Evolutionary conservation across 1,140 invertebrate genomes (phyloP).

Genomic region (Hyles euphorbiae): DNA sequence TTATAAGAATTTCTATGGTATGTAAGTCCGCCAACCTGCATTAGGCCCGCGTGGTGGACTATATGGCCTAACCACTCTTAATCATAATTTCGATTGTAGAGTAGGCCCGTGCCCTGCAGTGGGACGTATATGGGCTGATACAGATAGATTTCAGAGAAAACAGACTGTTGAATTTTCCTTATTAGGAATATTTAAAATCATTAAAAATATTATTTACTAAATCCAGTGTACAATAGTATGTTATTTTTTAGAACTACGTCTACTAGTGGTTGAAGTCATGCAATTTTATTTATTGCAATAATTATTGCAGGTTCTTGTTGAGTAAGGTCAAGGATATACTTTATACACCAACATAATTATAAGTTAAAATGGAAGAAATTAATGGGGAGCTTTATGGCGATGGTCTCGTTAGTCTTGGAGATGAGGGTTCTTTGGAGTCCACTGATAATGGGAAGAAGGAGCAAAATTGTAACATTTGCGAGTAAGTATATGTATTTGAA

Average conservation of each 20-base stretch:
- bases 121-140: too few relatives aligned
- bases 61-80: neutral
- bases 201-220: too few relatives aligned
- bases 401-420: constrained; percentile 68
- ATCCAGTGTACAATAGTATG: too few relatives aligned
- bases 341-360: constrained; percentile 67
- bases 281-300: neutral
- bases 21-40: too few relatives aligned
- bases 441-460: constrained; percentile 70
- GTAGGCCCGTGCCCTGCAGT: too few relatives aligned
- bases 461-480: constrained; percentile 75
- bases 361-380: constrained; percentile 74
- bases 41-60: too few relatives aligned
- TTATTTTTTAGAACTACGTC: too few relatives aligned
- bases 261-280: neutral
- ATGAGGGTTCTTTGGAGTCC: constrained; percentile 72
- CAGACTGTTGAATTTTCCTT: too few relatives aligned
- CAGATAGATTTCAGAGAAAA: neutral
- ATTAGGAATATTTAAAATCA: too few relatives aligned
- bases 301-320: constrained; percentile 56
- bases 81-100: neutral
- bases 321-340: constrained; percentile 56
- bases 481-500: constrained; percentile 48
- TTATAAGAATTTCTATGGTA: too few relatives aligned
- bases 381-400: constrained; percentile 73